These are phyloP conservation scores for Lacerta bilineata DNA, from an alignment of 2,797 vertebrate genomes.

Conservation along the genomic window DNA sequence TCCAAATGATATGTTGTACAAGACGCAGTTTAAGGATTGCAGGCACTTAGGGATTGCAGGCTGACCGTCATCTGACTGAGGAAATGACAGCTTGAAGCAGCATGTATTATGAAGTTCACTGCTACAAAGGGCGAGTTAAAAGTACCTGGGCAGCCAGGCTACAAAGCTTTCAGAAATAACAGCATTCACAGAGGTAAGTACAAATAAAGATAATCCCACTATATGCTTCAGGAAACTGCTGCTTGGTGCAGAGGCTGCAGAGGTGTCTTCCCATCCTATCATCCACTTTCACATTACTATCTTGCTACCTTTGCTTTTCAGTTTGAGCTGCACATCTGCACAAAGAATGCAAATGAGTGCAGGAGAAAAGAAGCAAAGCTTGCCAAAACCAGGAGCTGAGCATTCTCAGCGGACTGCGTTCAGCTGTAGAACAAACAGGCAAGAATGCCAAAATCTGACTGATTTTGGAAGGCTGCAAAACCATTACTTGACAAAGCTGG, in stretches of 20 bases:
- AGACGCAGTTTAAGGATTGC: too few relatives aligned
- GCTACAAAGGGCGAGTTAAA: rapidly evolving
- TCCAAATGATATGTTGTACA: too few relatives aligned
- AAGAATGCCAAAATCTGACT: neutral
- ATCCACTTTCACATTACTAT: neutral
- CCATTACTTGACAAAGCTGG: neutral
- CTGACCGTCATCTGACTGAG: slow-evolving; percentile 31
- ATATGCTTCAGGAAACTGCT: neutral
- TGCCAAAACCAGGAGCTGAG: neutral
- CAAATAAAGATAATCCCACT: neutral
- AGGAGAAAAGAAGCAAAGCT: neutral
- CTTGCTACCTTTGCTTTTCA: neutral
- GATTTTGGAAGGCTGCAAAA: neutral
- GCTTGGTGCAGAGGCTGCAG: neutral
- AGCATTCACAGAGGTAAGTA: neutral
- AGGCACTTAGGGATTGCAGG: too few relatives aligned
- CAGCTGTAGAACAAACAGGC: neutral
- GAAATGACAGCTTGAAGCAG: neutral
- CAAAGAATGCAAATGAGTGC: slow-evolving; percentile 20
- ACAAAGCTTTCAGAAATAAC: rapidly evolving
- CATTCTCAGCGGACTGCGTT: neutral
- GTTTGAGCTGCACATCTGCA: neutral
- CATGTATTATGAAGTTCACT: neutral
- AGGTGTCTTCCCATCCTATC: neutral
- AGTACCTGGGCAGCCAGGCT: neutral